Evolutionary conservation across 1,140 invertebrate genomes (phyloP), one percentile per base, ranked within the genome.

Genomic region (Micrasema longulum): DNA sequence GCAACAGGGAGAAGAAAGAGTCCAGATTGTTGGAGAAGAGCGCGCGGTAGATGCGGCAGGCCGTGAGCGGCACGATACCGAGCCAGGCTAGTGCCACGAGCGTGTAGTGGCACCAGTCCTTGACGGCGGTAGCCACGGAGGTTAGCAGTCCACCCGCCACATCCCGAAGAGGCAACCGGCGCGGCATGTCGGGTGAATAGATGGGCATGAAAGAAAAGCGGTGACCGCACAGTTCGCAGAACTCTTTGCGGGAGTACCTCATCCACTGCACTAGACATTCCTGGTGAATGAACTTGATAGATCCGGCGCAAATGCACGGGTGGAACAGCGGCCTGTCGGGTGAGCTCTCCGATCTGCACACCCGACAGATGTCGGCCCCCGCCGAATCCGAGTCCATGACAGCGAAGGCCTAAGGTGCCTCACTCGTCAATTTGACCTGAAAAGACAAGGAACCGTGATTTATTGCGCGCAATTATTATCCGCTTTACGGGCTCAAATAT

Each of bases 261-360:
- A 95, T 95, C 93, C 93, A 95, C 83, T 95, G 93, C 71, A 95
- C 89, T 35, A 95, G 84, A 80, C 93, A 96, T 79, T 95, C 93
- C 81, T 99, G 97, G 83, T 99, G 98, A 50, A 99, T 99, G 88
- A 94, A 99, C 86, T 99, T 99, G 71, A 99, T 99, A 73, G 95
- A 98, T 47, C 98, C 98, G 10, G 97, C 98, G 82, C 98, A 99
- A 60, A 99, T 97, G 84, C 98, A 99, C 0, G 98, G 98, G 86
- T 99, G 96, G 81, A 97, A 99, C 2, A 99, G 84, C 0, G 95
- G 95, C 75, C 95, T 88, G 72, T 88, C 87, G 5, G 81, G 79
- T 26, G 91, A 86, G 38, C 93, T 96, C 81, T 99, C 97, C 73
- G 95, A 97, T 71, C 98, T 89, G 86, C 98, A 99, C 64, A 99